These are phyloP conservation scores for Iguana delicatissima DNA, from an alignment of 2,797 vertebrate species.

Conservation along the genomic window DNA sequence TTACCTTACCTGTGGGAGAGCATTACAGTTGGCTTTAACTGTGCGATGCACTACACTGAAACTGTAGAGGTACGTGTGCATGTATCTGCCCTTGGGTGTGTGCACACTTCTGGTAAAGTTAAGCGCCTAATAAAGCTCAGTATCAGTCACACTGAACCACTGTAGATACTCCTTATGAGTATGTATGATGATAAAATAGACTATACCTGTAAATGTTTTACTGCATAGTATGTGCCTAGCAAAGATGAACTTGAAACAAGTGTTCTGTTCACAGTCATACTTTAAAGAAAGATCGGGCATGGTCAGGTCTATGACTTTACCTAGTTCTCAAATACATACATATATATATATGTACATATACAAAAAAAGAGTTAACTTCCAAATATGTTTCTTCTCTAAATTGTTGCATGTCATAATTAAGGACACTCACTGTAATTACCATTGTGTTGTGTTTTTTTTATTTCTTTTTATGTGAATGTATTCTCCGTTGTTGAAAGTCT, in stretches of 20 bases:
- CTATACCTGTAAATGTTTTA: slow-evolving; percentile 16
- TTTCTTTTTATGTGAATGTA: slow-evolving; percentile 75
- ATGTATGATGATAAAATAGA: slow-evolving; percentile 30
- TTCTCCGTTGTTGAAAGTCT: slow-evolving; percentile 61
- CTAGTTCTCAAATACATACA: not conserved
- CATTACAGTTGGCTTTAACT: not conserved
- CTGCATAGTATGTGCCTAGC: not conserved
- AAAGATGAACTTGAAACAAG: slow-evolving; percentile 28
- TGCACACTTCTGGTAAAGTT: not conserved
- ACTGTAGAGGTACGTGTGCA: not conserved
- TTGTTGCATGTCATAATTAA: slow-evolving; percentile 23
- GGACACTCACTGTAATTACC: slow-evolving; percentile 53
- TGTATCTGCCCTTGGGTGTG: not conserved
- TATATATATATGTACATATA: not conserved
- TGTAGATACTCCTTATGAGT: not conserved
- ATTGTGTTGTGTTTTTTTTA: slow-evolving; percentile 43
- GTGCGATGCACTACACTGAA: not conserved
- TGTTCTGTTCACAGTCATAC: slow-evolving; percentile 17
- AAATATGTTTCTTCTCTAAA: not conserved
- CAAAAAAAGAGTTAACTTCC: not conserved
- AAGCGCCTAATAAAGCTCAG: not conserved
- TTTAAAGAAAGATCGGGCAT: not conserved
- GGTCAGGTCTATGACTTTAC: not conserved
- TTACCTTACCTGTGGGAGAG: not conserved
- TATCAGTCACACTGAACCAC: not conserved